phyloP scores from a whole-genome alignment of 1,140 invertebrate species.

The Drosophila serrata region DNA sequence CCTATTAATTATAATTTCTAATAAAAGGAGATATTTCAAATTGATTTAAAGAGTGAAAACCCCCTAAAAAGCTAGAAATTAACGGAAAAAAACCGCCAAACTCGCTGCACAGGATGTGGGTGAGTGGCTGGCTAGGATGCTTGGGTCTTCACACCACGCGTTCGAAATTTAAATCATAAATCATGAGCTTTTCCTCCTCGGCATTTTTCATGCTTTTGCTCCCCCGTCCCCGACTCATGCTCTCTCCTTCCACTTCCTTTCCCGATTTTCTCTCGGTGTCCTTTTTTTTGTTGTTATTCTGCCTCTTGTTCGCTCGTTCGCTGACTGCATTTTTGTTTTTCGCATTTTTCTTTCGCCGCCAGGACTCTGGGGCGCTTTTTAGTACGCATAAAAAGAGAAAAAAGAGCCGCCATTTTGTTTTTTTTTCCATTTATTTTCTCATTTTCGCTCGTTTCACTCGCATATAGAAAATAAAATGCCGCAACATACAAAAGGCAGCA shows the following conservation, averaged over 20 bases:
- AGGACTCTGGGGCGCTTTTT: conserved; percentile 73
- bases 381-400: conserved; percentile 82
- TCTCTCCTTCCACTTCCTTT: conserved; percentile 2
- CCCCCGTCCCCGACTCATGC: neutral
- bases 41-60: neutral
- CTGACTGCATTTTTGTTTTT: conserved; percentile 76
- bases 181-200: conserved; percentile 81
- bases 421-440: conserved; percentile 77
- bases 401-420: conserved; percentile 80
- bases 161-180: conserved; percentile 82
- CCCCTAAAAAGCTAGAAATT: conserved; percentile 13
- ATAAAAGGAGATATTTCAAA: neutral
- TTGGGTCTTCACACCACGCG: conserved; percentile 73
- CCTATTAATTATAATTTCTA: neutral
- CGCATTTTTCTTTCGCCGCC: conserved; percentile 72
- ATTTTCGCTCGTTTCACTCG: conserved; percentile 71
- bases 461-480: conserved; percentile 84
- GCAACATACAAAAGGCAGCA: conserved; percentile 63
- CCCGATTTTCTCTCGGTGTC: conserved; percentile 25
- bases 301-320: conserved; percentile 40
- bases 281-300: conserved; percentile 33
- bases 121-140: conserved; percentile 37
- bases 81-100: conserved; percentile 25
- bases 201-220: conserved; percentile 68
- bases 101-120: conserved; percentile 27